Evolutionary conservation across 1,140 invertebrate species (phyloP), one percentile per base, ranked within the genome.

Genomic region (Eufriesea mexicana): DNA sequence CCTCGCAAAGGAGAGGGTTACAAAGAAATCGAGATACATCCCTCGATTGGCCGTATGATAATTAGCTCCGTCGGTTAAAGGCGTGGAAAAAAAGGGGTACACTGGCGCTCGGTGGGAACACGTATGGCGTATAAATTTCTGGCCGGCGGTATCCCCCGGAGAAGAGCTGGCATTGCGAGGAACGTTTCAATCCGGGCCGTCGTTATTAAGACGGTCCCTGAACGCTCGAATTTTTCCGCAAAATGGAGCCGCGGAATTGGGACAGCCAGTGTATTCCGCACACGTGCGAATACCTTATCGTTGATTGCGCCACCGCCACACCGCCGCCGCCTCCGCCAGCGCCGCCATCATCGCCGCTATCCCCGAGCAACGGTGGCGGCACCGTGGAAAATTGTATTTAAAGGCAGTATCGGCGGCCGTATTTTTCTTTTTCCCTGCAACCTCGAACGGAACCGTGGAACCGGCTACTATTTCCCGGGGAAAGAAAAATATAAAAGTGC

Each of bases 151-250:
- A 82, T 82, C 45, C 62, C 20, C 28, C 23, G 47, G 55, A 45
- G 61, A 45, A 28, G 25, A n/a, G 47, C 49, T 20, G 14, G 23
- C 28, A 18, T 28, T 35, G 18, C 73, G 71, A 57, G 25, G 55
- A 76, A 82, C 79, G 72, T 82, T 76, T 82, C 79, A 76, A 82
- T 76, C 79, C 54, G 51, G 54, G 16, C 78, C 9, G 61, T 47
- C 45, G 62, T 82, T 82, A 76, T 68, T 82, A 82, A 82, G 79
- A 82, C 79, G 72, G 72, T 66, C 74, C 47, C 54, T 49, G 72
- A 82, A 35, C 72, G 62, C 54, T 82, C 79, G 73, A 82, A 82
- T 76, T 82, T 82, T 82, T 82, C 79, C 79, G 59, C 70, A 80
- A 74, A 80, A 80, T 51, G 70, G 49, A 80, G 59, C 78, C 49